Percentiles rank a stretch among this genome's conserved stretches.
phyloP scores from a whole-genome alignment of 2,797 vertebrate genomes.

The Brotogeris chrysoptera region DNA sequence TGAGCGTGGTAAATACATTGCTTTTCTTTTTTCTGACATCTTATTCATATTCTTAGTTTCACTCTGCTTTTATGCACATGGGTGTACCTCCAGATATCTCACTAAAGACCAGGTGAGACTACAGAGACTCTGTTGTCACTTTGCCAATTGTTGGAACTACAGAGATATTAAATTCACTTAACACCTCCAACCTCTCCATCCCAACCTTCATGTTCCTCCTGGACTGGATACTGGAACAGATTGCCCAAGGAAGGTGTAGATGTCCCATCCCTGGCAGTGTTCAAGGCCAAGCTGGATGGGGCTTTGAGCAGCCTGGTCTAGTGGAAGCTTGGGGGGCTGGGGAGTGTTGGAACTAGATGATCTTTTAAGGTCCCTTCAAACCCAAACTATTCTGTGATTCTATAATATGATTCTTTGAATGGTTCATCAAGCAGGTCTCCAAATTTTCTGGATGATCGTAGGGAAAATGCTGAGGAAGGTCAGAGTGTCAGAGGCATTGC shows the following conservation, averaged over 20 bases:
- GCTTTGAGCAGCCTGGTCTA: neutral
- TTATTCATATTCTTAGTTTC: neutral
- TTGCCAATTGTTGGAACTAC: neutral
- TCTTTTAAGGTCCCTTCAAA: neutral
- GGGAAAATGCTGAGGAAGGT: neutral
- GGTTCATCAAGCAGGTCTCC: neutral
- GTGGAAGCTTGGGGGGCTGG: neutral
- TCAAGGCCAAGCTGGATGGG: neutral
- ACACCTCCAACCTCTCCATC: neutral
- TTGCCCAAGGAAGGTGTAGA: neutral
- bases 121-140: neutral
- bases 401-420: neutral
- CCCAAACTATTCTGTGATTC: neutral
- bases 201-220: neutral
- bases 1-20: slow-evolving; percentile 89
- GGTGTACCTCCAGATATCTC: neutral
- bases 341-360: neutral
- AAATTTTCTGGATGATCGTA: neutral
- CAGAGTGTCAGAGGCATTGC: neutral
- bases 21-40: neutral
- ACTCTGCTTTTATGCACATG: neutral
- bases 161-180: neutral
- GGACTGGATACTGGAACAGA: neutral
- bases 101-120: neutral
- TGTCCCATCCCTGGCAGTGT: neutral